phyloP scores from a whole-genome alignment of 2,113 vertebrate genomes.

The Sisor rabdophorus region DNA sequence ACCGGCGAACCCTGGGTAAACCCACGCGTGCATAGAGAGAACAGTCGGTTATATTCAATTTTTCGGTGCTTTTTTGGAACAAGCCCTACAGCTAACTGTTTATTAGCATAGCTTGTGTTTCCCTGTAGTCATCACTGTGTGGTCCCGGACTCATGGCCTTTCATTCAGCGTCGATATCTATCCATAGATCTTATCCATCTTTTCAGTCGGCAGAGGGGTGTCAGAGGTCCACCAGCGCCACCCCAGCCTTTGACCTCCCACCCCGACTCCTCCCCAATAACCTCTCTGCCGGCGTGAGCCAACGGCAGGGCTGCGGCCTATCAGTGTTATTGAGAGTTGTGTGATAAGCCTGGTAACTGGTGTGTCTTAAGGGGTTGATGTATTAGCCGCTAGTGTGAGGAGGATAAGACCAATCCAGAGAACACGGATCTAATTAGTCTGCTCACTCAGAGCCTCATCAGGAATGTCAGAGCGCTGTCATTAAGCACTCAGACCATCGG shows the following conservation, averaged over 20 bases:
- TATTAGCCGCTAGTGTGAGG: conserved; percentile 9
- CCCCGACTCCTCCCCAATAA: conserved; percentile 5
- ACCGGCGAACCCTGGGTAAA: no score
- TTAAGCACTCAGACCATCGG: conserved; percentile 29
- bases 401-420: conserved; percentile 40
- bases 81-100: neutral
- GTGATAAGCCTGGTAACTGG: conserved; percentile 65
- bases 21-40: no score
- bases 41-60: no score
- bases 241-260: conserved; percentile 34
- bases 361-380: conserved; percentile 19
- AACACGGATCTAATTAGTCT: conserved; percentile 44
- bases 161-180: neutral
- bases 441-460: conserved; percentile 32
- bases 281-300: conserved; percentile 55
- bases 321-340: conserved; percentile 63
- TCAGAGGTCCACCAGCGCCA: conserved; percentile 51
- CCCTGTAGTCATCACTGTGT: neutral
- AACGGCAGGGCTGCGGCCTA: conserved; percentile 54
- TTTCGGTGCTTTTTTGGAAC: no score
- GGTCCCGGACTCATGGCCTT: neutral
- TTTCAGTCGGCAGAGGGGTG: conserved; percentile 16
- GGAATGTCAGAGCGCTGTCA: conserved; percentile 45
- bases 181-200: conserved; percentile 27
- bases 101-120: neutral